These are phyloP conservation scores for Platichthys stellatus DNA, from an alignment of 2,113 vertebrate species.

Conservation along the genomic window DNA sequence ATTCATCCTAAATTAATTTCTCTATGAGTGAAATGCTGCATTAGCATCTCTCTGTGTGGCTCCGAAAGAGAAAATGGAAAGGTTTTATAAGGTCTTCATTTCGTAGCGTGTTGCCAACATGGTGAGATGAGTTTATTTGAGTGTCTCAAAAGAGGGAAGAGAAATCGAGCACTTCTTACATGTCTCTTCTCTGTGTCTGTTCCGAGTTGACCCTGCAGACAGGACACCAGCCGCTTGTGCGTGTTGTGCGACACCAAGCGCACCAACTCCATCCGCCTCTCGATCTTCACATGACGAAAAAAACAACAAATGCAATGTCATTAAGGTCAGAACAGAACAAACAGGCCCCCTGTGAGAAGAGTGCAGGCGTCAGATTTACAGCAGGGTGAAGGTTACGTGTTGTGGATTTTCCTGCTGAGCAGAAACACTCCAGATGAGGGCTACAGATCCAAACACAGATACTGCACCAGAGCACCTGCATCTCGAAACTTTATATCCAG, in stretches of 20 bases:
- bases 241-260: conserved; percentile 89
- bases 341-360: too few species aligned
- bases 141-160: neutral
- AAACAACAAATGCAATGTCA: neutral
- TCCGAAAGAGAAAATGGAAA: neutral
- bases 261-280: conserved; percentile 91
- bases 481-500: conserved; percentile 5
- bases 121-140: neutral
- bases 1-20: conserved; percentile 14
- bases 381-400: neutral
- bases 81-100: neutral
- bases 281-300: conserved; percentile 71
- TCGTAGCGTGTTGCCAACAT: neutral
- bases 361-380: neutral
- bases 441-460: conserved; percentile 48
- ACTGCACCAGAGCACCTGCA: neutral
- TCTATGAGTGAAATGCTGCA: neutral
- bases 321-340: neutral
- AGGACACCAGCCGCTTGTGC: conserved; percentile 88
- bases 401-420: conserved; percentile 12
- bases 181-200: conserved; percentile 92
- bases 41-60: neutral
- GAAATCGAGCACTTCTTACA: conserved; percentile 76
- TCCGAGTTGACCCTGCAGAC: conserved; percentile 93
- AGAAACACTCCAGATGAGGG: conserved; percentile 20